Evolutionary conservation across 2,113 vertebrate species (phyloP), one percentile per base, ranked within the genome.

Genomic region (Myiozetetes cayanensis): DNA sequence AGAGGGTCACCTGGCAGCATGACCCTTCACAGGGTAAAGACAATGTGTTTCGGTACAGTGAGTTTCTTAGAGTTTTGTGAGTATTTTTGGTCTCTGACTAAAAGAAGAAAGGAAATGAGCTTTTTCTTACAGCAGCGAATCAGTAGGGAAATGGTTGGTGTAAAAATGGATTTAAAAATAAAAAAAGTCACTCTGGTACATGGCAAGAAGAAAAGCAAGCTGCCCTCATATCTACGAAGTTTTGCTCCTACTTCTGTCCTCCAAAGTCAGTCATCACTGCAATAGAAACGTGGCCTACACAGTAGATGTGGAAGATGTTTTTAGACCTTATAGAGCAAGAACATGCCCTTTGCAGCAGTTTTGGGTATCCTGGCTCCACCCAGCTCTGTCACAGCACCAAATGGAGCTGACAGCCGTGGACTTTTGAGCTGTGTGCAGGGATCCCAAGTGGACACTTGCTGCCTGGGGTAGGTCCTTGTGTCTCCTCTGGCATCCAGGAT

Each of bases 371-470:
- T 41, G 44, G 44, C 85, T 55, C 15, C 4, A 1, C 39, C 22
- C 37, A 68, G 25, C 31, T 77, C 33, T 88, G 68, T 39, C 49
- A 37, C 39, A 71, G 86, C 52, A 63, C 31, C 35, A 68, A 76
- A 37, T 2, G 31, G 17, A 5, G 52, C 27, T 56, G 37, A 22
- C 0, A 2, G 21, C 25, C 2, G 4, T 83, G 31, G 35, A 70
- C 23, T 50, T 82, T 6, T 22, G 67, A 37, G 43, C 4, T 44
- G 31, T 27, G 10, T 0, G 0, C 14, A 41, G n/a, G 41, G 14
- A 81, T 21, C 28, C 5, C 18, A n/a, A 46, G 24, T 1, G 6
- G 72, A 46, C 10, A 6, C 1, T 1, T 31, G 12, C n/a, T 8
- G 4, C 4, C 6, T 39, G 25, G n/a, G 14, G 6, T 47, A 30